Base-by-base conservation (phyloP, 2,113 vertebrate genomes). In the Festucalex cinctus region DNA sequence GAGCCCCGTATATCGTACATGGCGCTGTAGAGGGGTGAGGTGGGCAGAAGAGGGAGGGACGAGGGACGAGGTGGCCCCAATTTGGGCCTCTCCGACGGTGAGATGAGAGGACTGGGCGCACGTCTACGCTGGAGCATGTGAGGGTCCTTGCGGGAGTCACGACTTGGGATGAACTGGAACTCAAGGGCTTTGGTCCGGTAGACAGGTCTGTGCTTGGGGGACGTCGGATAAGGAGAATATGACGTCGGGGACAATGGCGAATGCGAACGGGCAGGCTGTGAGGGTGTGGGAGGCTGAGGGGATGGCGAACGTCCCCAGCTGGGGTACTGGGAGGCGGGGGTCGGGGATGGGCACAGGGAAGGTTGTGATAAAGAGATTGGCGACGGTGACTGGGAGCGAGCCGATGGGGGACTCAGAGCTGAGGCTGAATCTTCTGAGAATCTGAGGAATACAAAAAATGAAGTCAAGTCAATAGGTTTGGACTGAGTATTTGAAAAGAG, bases 21-120 rank as follows among this genome's bases (percentile, higher is more conserved):
- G 71, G 90, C 90, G 51, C 92, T 92, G 81, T 92, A 92, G 3
- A 93, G 85, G 3, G 91, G 90, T 0, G 89, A 64, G 16, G 94
- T 94, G 70, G 95, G 94, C 75, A 97, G 93, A 66, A 95, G 93
- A 4, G 95, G 95, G 24, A 95, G 92, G 56, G 95, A 96, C 0
- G 95, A 95, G 9, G 95, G 95, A 20, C 95, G 89, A 5, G 95
- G 94, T 0, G 94, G 94, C 59, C 90, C 93, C 63, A 91, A 66
- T 75, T 92, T 94, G 77, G 94, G 91, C 36, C 90, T 91, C 74
- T 95, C 94, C 20, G 93, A 86, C 0, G 94, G 94, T 59, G 94
- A 93, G 78, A 94, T 91, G 39, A 94, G 94, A 5, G 95, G 95
- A 82, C 95, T 97, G 17, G 94, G 95, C 3, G 95, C 94, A 63